phyloP scores from a whole-genome alignment of 1,140 invertebrate species.

The Chironomus striatipennis region DNA sequence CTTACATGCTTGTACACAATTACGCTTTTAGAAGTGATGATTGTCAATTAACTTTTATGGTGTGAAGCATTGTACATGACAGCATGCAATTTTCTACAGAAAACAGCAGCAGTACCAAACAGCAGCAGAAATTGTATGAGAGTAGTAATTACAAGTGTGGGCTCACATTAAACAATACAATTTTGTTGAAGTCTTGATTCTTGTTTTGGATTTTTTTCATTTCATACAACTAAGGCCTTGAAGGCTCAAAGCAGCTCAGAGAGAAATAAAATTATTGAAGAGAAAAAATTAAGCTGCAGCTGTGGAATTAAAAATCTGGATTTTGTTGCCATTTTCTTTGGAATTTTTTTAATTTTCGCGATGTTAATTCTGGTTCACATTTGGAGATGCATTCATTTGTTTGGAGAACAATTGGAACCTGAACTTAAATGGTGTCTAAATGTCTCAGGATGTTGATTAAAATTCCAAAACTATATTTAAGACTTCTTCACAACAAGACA shows the following conservation, averaged over 20 bases:
- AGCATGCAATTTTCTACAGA: not conserved
- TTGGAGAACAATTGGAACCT: too few relatives aligned
- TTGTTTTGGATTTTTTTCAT: not conserved
- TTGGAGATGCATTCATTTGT: too few relatives aligned
- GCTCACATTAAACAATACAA: not conserved
- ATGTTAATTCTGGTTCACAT: too few relatives aligned
- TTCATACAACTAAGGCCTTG: not conserved
- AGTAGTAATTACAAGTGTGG: not conserved
- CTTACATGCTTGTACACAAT: not conserved
- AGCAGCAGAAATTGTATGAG: not conserved
- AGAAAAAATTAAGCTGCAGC: not conserved
- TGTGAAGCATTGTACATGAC: not conserved
- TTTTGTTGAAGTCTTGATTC: not conserved
- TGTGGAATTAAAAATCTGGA: not conserved
- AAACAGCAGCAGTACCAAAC: not conserved
- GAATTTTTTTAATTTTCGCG: too few relatives aligned
- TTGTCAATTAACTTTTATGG: constrained; percentile 1
- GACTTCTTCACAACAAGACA: too few relatives aligned
- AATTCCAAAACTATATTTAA: too few relatives aligned
- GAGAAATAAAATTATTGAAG: not conserved
- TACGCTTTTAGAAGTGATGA: not conserved
- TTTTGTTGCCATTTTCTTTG: too few relatives aligned
- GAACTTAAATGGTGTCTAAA: too few relatives aligned
- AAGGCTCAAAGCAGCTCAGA: not conserved
- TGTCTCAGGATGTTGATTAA: too few relatives aligned